Evolutionary conservation across 2,113 vertebrate genomes (phyloP), one percentile per base, ranked within the genome.

Genomic region (Setophaga coronata): DNA sequence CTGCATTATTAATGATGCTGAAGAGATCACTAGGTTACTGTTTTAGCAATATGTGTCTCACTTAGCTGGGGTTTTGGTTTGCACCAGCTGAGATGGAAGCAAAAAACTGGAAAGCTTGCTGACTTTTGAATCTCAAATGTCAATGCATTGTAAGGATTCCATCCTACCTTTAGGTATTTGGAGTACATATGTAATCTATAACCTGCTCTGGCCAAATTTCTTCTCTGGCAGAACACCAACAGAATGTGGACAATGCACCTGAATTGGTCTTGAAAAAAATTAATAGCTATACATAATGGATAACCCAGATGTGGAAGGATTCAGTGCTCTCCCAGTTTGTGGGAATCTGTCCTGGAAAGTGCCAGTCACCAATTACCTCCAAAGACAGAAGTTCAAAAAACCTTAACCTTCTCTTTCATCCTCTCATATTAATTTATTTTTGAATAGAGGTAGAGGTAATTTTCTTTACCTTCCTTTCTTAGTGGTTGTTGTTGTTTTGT

Each of bases 1-100:
- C 40, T 97, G 50, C 43, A 93, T 96, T 95, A 92, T 96, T 96
- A 88, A 91, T 89, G 79, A 69, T 61, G 33, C 67, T 88, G 64
- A 95, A 92, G 87, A 85, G 54, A 73, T 95, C 60, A 74, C 51
- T 58, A 61, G 33, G 73, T 93, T 94, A 86, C 72, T 91, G 51
- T 96, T 94, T 36, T 69, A 85, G 62, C 72, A 91, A 86, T 34
- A 78, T 67, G 25, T 81, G n/a, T 82, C 56, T 88, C 5, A 6
- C 17, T 88, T 90, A 80, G 53, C 56, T 88, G 57, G 71, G n/a
- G 47, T 90, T 89, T 90, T 34, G 33, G 24, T 33, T 91, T 88
- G 48, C 45, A 87, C 25, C 21, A 89, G 38, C 14, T 78, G 78
- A 89, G 64, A 62, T 40, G 17, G 20, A 87, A 91, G 33, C 16